Base-by-base conservation (phyloP, 2,113 vertebrate genomes). In the Malurus alboscapulatus region DNA sequence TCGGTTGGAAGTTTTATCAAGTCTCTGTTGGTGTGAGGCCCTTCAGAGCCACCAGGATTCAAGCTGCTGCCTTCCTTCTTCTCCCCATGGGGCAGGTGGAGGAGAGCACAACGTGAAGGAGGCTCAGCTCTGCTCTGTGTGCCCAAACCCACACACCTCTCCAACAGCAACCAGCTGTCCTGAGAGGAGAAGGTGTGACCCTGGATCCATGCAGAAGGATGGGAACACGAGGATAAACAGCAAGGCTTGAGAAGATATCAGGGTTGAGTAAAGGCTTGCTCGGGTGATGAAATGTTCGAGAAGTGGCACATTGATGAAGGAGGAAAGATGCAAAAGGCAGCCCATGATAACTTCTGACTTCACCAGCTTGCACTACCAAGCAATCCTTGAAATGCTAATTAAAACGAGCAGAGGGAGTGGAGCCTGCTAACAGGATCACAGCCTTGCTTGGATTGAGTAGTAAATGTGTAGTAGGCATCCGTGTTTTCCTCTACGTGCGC, bases 161-260 rank as follows among this genome's bases (percentile, higher is more conserved):
- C 87, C 84, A 83, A 73, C 47, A 88, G 61, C 93, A 95, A 69
- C 67, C 84, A 81, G 83, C 83, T 91, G 83, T 79, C 92, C 86
- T 1, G 9, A 85, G 88, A 96, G 76, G 93, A 95, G 93, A 77
- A 92, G 74, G 77, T 75, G 95, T 91, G 94, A 93, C 75, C 83
- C 62, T 24, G 73, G 72, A 83, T 67, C 67, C 61, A 10, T 2
- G 8, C 13, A 61, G 48, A 73, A 77, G 53, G 63, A 76, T 45
- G 67, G 50, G 34, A 84, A 34, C 42, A 17, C 0, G 2, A 53
- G 47, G 63, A 34, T 36, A 45, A 90, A 55, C 17, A 55, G 8
- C 51, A 71, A 80, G 63, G 47, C 65, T 61, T 77, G 63, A 59
- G 53, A 44, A 58, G 51, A 13, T 8, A 53, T n/a, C 73, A 38